Base-by-base conservation (phyloP, 2,113 vertebrate species). In the Oncorhynchus kisutch region DNA sequence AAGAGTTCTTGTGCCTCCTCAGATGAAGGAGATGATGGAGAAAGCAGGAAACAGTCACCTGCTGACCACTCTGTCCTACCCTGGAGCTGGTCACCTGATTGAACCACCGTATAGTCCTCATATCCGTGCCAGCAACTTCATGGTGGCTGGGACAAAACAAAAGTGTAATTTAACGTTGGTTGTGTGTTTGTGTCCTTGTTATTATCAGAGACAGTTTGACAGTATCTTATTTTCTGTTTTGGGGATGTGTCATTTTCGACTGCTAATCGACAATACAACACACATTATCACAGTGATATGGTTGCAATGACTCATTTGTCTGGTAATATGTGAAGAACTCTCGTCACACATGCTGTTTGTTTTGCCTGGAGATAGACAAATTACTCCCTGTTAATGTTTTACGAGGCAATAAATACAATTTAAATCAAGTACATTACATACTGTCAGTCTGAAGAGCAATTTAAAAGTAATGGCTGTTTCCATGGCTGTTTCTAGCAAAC, bases 11-110 rank as follows among this genome's bases (percentile, higher is more conserved):
- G 39, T 62, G 59, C 59, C 59, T 62, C 60, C 31, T 24, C 75
- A 94, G 93, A 92, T 94, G 20, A 85, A 85, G 79, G 78, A 85
- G 72, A 92, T 93, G 89, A 92, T 94, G 92, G 82, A 91, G 68
- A 60, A 1, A 11, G 89, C 90, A 1, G 92, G 92, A 20, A 94
- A 94, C 78, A 79, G 82, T 62, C 87, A 90, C 70, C 85, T 94
- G 70, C 79, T 94, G 72, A 91, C 91, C 3, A 4, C 87, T 20
- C 85, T 92, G 60, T 91, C 86, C 0, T 94, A 94, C 72, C 89
- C 89, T 0, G 59, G 83, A 7, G 0, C 93, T 0, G 93, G 93
- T n/a, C 93, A 94, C 76, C 84, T 94, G 31, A 93, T 94, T 0
- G 93, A 94, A 62, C 90, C 90, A 5, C 93, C 93, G 0, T 93